These are phyloP conservation scores for Diprion similis DNA, from an alignment of 1,140 invertebrate species.

Conservation along the genomic window DNA sequence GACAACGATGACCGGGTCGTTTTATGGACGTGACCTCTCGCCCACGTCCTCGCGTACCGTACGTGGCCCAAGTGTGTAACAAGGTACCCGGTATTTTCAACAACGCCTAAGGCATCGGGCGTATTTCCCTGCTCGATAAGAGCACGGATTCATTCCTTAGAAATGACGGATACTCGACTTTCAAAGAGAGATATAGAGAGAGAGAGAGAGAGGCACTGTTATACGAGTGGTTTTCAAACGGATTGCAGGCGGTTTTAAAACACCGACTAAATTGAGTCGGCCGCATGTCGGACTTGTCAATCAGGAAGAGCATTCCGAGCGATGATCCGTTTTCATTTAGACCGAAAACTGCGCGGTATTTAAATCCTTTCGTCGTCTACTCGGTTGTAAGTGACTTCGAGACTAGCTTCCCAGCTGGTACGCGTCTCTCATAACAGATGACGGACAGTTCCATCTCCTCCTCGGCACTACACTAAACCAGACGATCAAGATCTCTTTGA, in stretches of 20 bases:
- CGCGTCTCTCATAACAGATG: background rate
- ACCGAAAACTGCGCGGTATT: slow-evolving; percentile 4
- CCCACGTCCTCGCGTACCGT: too few species aligned
- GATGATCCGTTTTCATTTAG: background rate
- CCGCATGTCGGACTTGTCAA: slow-evolving; percentile 34
- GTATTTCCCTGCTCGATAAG: too few species aligned
- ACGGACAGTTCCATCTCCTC: background rate
- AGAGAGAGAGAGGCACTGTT: slow-evolving; percentile 15
- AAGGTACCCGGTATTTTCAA: too few species aligned
- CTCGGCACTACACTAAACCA: background rate
- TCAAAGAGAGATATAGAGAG: slow-evolving; percentile 15
- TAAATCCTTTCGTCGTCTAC: background rate
- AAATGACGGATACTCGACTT: background rate
- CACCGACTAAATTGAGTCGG: slow-evolving; percentile 30
- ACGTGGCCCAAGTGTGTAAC: too few species aligned
- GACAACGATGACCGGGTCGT: background rate
- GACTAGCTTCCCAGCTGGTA: background rate
- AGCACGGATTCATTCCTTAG: too few species aligned
- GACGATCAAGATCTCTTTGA: background rate
- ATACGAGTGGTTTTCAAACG: slow-evolving; percentile 28
- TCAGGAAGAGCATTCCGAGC: slow-evolving; percentile 21
- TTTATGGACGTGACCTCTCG: background rate
- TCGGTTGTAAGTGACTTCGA: background rate
- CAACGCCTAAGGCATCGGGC: too few species aligned
- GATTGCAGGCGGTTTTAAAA: slow-evolving; percentile 1